Percentiles rank a stretch among this genome's conserved stretches.
These are phyloP conservation scores for Julus scandinavius DNA, from an alignment of 2,888 invertebrate genomes.

Conservation along the genomic window DNA sequence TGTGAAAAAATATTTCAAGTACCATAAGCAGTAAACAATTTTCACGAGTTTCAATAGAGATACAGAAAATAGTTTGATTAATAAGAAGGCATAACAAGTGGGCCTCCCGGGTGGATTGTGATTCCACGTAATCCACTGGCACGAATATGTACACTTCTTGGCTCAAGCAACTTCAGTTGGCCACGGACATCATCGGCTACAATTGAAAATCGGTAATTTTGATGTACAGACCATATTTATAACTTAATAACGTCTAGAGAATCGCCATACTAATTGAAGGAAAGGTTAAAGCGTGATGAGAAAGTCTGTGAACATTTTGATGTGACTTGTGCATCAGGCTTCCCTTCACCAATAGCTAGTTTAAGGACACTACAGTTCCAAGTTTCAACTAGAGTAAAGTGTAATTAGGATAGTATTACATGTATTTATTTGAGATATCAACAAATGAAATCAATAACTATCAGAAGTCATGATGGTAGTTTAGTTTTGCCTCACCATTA, in stretches of 20 bases:
- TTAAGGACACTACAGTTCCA: no score
- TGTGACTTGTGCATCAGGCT: neutral
- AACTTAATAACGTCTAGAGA: neutral
- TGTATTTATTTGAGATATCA: no score
- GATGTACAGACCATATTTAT: neutral
- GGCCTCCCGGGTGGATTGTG: constrained; percentile 32
- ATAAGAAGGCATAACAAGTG: constrained; percentile 5
- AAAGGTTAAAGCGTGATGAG: neutral
- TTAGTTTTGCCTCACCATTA: no score
- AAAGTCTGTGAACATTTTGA: neutral
- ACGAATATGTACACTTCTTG: constrained; percentile 39
- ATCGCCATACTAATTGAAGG: neutral
- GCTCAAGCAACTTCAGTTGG: constrained; percentile 50
- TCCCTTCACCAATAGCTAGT: neutral
- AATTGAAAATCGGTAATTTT: constrained; percentile 41
- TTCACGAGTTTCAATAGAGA: neutral
- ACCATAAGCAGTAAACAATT: no score
- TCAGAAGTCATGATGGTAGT: no score
- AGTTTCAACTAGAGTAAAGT: no score
- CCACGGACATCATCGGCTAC: constrained; percentile 56
- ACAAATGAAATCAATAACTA: no score
- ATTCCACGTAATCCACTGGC: constrained; percentile 25
- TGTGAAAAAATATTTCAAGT: neutral
- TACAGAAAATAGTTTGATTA: neutral
- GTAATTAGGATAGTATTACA: no score